A percentile compares a stretch with the other conserved stretches of the same genome.
Evolutionary conservation across 2,113 vertebrate species (phyloP).

Genomic region (Saimiri boliviensis): DNA sequence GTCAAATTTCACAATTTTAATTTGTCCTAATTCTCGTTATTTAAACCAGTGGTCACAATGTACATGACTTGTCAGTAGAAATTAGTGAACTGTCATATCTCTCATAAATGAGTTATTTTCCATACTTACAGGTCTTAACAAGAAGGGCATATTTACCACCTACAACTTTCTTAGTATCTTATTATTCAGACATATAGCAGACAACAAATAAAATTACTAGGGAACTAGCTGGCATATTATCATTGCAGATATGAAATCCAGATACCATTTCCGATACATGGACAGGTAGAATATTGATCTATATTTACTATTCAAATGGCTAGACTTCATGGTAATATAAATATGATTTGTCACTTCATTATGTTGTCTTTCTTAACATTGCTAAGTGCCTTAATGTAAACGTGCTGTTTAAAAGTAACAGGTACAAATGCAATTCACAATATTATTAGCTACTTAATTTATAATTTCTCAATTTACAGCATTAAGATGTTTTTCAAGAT

Average conservation of each 20-base stretch:
- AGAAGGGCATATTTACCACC: slow-evolving; percentile 50
- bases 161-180: slow-evolving; percentile 29
- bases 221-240: slow-evolving; percentile 56
- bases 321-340: not conserved
- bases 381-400: not conserved
- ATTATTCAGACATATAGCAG: slow-evolving; percentile 53
- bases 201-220: slow-evolving; percentile 66
- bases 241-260: slow-evolving; percentile 36
- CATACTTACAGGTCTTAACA: slow-evolving; percentile 51
- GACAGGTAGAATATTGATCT: slow-evolving; percentile 30
- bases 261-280: slow-evolving; percentile 58
- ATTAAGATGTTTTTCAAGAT: not conserved
- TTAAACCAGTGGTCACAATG: slow-evolving; percentile 45
- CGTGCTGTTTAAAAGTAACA: not conserved
- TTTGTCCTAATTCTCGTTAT: slow-evolving; percentile 46
- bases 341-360: not conserved
- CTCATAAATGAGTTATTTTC: slow-evolving; percentile 63
- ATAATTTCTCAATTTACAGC: not conserved
- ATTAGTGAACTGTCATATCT: slow-evolving; percentile 48
- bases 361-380: not conserved
- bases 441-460: not conserved
- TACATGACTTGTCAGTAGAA: slow-evolving; percentile 59
- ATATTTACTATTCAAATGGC: not conserved
- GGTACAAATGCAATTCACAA: not conserved
- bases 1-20: slow-evolving; percentile 1